Evolutionary conservation across 2,888 invertebrate species (phyloP).

Genomic region (Drosophila antonietae): DNA sequence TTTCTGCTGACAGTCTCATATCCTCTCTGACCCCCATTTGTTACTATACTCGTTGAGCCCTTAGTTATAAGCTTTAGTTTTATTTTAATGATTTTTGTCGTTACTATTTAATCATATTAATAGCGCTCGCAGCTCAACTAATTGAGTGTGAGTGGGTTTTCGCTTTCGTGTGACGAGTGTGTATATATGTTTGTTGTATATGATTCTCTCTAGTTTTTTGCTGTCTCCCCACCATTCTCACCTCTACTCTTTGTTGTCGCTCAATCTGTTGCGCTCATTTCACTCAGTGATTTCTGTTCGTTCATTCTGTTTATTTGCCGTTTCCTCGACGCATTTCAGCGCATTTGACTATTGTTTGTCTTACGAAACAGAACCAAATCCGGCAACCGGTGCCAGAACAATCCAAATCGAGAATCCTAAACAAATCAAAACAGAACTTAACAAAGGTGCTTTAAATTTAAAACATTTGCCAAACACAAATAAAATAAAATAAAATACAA

Average conservation of each 20-base stretch:
- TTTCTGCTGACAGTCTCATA: no score
- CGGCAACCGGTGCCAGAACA: conserved; percentile 41
- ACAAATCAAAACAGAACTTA: conserved; percentile 25
- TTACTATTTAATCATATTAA: conserved; percentile 34
- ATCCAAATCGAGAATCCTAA: conserved; percentile 9
- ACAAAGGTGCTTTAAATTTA: conserved; percentile 7
- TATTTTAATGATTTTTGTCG: conserved; percentile 4
- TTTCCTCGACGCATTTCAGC: conserved; percentile 75
- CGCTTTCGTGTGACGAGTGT: conserved; percentile 4
- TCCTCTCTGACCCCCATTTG: neutral
- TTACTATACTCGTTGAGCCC: neutral
- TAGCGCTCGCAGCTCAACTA: conserved; percentile 43
- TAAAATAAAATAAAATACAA: conserved; percentile 11
- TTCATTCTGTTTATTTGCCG: conserved; percentile 65
- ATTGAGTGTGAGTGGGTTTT: conserved; percentile 51
- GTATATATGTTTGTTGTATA: neutral
- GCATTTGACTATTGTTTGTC: conserved; percentile 77
- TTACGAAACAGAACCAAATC: conserved; percentile 64
- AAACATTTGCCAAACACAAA: conserved; percentile 30
- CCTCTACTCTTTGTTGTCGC: conserved; percentile 15
- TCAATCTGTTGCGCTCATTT: conserved; percentile 49
- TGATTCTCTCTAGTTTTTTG: conserved; percentile 7
- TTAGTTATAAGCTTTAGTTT: conserved; percentile 5
- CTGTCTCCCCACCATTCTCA: neutral
- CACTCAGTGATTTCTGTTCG: conserved; percentile 44